Evolutionary conservation across 2,888 invertebrate species (phyloP), one percentile per base, ranked within the genome.

Genomic region (Dinocampus coccinellae): DNA sequence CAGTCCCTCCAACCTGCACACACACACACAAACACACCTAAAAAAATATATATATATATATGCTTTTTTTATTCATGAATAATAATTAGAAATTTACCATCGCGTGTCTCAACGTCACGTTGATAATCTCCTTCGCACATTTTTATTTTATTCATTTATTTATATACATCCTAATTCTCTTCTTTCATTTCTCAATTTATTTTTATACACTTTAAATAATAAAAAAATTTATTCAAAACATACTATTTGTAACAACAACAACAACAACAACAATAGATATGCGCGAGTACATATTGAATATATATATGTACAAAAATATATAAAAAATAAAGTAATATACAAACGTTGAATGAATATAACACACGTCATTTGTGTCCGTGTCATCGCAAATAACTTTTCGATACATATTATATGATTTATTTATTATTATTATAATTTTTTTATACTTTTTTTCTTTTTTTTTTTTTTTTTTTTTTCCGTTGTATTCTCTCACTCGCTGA

Each of bases 1-100:
- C 77, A 75, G 75, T 75, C 75, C 64, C 62, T 58, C 61, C 34
- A 60, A 7, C 7, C 29, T 7, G 7, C 3, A 4, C 29, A 29
- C 7, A 4, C 7, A 29, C n/a, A n/a, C 7, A 29, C 29, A 29
- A 4, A 29, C 7, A 29, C 29, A 29, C 29, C 3, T 3, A 4
- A 29, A 4, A 29, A n/a, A 7, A 29, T 7, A 4, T 29, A 4
- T 29, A 39, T 47, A 26, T 22, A 11, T 24, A 57, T 69, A 58
- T 53, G 33, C 53, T 69, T 79, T 76, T 73, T 73, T 73, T 58
- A 63, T 75, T 70, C 76, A 76, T 80, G 80, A 79, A 82, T 80
- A 76, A 80, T 76, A 77, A 82, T 81, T 77, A 77, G 78, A 81
- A 81, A 79, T 76, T 77, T 71, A 65, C 65, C 62, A 75, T 57